Base-by-base conservation (phyloP, 2,797 vertebrate species). In the Onychomys torridus region DNA sequence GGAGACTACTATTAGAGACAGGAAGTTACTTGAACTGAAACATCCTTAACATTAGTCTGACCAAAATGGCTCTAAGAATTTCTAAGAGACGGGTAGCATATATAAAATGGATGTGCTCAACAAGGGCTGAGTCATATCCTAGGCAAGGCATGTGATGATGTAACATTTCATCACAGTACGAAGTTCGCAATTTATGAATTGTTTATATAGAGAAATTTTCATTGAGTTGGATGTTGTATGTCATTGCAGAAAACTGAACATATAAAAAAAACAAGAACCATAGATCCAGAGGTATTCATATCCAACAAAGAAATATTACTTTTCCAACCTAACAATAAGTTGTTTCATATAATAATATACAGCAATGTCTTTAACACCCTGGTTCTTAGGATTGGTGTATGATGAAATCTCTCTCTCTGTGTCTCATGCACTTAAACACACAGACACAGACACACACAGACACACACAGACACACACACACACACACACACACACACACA, bases 11-110 rank as follows among this genome's bases (percentile, higher is more conserved):
- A 40, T 6, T 55, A 87, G 75, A 57, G n/a, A 52, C 65, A 83
- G 40, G 5, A 83, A 81, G 25, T 19, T 43, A 21, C 34, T 75
- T 82, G 25, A 52, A 40, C n/a, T 9, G 17, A 67, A 32, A 29
- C 3, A 12, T 14, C 1, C 0, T 52, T 52, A 23, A 1, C 2
- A 19, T 43, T 9, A 27, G 63, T 49, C 1, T 81, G 37, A 55
- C 11, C 23, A 43, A 37, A 67, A 29, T 43, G 40, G 19, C 13
- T 46, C 21, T 5, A 34, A 5, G 13, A 25, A 63, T 52, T 3
- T 89, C 25, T 14, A 12, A 49, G 19, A 65, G n/a, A 16, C 1
- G 32, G 55, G 19, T n/a, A 16, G 3, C 1, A 8, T 27, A 19
- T 11, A 52, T 1, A 27, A 69, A 1, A 7, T 43, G 63, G 52